Percentiles rank a stretch among this genome's conserved stretches.
phyloP scores from a whole-genome alignment of 1,140 invertebrate genomes.

The Brachionus manjavacas region DNA sequence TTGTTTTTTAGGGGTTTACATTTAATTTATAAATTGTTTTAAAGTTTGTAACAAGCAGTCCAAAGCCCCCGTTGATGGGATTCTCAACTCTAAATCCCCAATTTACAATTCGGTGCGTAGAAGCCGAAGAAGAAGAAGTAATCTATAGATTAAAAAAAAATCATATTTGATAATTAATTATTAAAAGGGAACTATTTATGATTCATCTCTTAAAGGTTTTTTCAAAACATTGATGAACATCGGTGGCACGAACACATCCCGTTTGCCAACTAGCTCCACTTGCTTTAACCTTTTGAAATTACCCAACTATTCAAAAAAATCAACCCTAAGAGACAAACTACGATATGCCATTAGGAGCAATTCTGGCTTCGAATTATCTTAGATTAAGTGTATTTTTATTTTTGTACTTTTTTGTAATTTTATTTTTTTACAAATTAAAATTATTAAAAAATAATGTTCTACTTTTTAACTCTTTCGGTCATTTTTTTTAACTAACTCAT shows the following conservation, averaged over 20 bases:
- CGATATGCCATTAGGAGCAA: constrained; percentile 94
- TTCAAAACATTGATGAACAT: constrained; percentile 97
- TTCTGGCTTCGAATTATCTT: constrained; percentile 88
- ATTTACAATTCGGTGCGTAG: constrained; percentile 97
- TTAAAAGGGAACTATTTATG: constrained; percentile 47
- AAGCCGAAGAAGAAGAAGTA: constrained; percentile 89
- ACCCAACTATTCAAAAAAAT: constrained; percentile 95
- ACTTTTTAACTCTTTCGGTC: neutral
- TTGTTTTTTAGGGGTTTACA: neutral
- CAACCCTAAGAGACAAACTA: constrained; percentile 86
- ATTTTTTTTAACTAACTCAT: neutral
- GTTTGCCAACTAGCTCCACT: constrained; percentile 94
- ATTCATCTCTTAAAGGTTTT: constrained; percentile 71
- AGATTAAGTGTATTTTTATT: neutral
- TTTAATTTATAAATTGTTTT: constrained; percentile 48
- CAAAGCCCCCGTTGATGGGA: constrained; percentile 89
- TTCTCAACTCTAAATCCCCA: constrained; percentile 95
- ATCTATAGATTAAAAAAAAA: neutral
- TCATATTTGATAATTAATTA: neutral
- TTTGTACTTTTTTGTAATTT: neutral
- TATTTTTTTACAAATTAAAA: neutral
- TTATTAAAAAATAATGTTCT: neutral
- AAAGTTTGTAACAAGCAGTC: constrained; percentile 97
- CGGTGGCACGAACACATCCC: constrained; percentile 80
- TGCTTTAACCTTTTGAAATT: constrained; percentile 98